These are phyloP conservation scores for Vidua macroura DNA, from an alignment of 2,113 vertebrate genomes.

Conservation along the genomic window DNA sequence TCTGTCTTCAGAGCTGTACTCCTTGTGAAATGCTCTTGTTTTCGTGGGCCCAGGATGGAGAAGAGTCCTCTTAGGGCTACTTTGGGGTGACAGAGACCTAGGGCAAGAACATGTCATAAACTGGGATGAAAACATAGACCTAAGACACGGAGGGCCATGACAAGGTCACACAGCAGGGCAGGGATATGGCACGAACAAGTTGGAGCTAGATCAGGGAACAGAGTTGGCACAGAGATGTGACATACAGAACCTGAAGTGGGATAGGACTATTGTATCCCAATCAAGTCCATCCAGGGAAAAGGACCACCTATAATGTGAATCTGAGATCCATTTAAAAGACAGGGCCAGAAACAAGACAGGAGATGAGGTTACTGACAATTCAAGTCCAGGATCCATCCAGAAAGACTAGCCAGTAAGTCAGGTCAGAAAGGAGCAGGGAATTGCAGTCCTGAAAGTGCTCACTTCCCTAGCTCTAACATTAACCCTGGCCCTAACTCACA, in stretches of 20 bases:
- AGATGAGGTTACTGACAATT: background rate
- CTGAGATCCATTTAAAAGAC: background rate
- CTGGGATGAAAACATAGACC: background rate
- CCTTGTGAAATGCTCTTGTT: background rate
- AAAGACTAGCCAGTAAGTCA: background rate
- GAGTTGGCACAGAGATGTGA: background rate
- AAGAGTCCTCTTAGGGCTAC: background rate
- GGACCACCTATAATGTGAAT: background rate
- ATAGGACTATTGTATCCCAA: background rate
- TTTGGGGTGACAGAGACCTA: background rate
- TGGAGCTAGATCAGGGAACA: background rate
- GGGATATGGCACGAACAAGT: background rate
- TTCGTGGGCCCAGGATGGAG: background rate
- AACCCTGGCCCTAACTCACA: background rate
- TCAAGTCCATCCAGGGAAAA: background rate
- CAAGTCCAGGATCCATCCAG: background rate
- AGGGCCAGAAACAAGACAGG: background rate
- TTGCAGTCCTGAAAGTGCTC: background rate
- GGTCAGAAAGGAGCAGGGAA: background rate
- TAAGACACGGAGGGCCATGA: background rate
- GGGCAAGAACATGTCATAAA: background rate
- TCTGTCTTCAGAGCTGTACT: background rate
- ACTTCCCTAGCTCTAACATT: background rate
- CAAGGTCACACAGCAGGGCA: background rate
- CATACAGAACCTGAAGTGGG: background rate